Percentiles rank a stretch among this genome's conserved stretches.
These are phyloP conservation scores for Osmerus eperlanus DNA, from an alignment of 2,113 vertebrate genomes.

Conservation along the genomic window DNA sequence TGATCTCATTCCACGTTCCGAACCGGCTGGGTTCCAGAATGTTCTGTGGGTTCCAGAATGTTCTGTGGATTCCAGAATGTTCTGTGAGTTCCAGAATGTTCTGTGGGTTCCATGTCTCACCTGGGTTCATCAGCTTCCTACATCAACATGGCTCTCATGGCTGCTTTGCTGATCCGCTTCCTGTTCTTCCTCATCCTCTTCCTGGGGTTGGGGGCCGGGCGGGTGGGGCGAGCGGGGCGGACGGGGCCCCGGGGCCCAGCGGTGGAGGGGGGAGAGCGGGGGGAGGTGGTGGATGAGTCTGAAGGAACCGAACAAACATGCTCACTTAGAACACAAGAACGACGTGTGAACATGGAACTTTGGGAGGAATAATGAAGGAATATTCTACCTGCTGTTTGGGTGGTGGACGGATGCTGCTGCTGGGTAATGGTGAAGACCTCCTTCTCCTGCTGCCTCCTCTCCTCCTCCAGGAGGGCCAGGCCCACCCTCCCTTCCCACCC, in stretches of 20 bases:
- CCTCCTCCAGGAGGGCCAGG: constrained; percentile 32
- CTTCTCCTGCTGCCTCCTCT: constrained; percentile 68
- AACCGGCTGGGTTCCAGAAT: no score
- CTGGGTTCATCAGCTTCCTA: constrained; percentile 42
- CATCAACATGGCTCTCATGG: constrained; percentile 78
- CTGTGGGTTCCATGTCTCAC: constrained; percentile 33
- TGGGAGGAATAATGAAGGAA: no score
- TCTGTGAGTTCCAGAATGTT: no score
- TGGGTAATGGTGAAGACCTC: constrained; percentile 49
- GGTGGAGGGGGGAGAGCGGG: no score
- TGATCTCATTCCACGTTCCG: no score
- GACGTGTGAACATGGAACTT: no score
- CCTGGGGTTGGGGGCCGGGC: constrained; percentile 38
- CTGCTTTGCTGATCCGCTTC: constrained; percentile 75
- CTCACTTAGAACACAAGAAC: no score
- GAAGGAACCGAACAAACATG: constrained; percentile 4
- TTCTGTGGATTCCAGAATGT: no score
- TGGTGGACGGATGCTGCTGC: constrained; percentile 54
- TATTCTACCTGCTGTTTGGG: constrained; percentile 61
- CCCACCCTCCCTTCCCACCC: constrained; percentile 43
- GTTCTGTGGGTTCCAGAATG: no score
- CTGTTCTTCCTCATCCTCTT: constrained; percentile 67
- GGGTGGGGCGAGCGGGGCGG: constrained; percentile 37
- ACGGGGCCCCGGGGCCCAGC: no score
- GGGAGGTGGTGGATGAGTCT: constrained; percentile 56